Percentiles rank a stretch among this genome's conserved stretches.
Conservation (phyloP, 1,140 invertebrate genomes). For the Drosophila navojoa region DNA sequence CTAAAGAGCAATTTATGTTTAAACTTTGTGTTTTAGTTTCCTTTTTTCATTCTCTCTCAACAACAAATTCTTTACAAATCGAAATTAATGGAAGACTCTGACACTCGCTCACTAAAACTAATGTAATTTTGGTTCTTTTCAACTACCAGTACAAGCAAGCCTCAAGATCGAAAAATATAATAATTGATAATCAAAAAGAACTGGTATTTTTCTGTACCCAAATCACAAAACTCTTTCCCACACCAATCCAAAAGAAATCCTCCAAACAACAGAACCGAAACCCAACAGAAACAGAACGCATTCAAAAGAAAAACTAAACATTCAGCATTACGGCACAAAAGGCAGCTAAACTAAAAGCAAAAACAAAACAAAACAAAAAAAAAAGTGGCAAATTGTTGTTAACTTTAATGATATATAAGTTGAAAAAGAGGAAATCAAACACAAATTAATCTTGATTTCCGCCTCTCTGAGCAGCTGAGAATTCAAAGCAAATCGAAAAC, state of each 20-base stretch:
- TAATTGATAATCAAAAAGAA: slow-evolving; percentile 36
- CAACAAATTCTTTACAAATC: slow-evolving; percentile 7
- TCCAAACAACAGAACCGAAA: slow-evolving; percentile 31
- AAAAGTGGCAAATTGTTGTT: slow-evolving; percentile 77
- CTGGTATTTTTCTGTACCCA: slow-evolving; percentile 66
- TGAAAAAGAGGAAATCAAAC: slow-evolving; percentile 29
- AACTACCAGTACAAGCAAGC: slow-evolving; percentile 44
- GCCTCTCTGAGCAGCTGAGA: slow-evolving; percentile 14
- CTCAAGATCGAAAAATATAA: slow-evolving; percentile 36
- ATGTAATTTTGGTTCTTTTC: slow-evolving; percentile 42
- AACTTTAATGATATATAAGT: slow-evolving; percentile 37
- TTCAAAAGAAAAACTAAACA: slow-evolving; percentile 31
- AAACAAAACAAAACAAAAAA: slow-evolving; percentile 56
- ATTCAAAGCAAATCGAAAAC: slow-evolving; percentile 36
- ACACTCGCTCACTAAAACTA: slow-evolving; percentile 18
- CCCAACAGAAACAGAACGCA: slow-evolving; percentile 47
- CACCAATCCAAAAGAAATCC: slow-evolving; percentile 35
- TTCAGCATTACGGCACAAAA: slow-evolving; percentile 36
- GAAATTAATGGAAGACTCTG: not conserved
- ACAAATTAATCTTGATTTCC: slow-evolving; percentile 42
- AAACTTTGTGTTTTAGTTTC: not conserved
- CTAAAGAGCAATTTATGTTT: not conserved
- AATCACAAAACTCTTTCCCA: slow-evolving; percentile 45
- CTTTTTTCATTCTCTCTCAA: slow-evolving; percentile 11
- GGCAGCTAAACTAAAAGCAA: slow-evolving; percentile 21